Conservation (phyloP, 2,797 vertebrate species). For the Gadopsis bispinosus region DNA sequence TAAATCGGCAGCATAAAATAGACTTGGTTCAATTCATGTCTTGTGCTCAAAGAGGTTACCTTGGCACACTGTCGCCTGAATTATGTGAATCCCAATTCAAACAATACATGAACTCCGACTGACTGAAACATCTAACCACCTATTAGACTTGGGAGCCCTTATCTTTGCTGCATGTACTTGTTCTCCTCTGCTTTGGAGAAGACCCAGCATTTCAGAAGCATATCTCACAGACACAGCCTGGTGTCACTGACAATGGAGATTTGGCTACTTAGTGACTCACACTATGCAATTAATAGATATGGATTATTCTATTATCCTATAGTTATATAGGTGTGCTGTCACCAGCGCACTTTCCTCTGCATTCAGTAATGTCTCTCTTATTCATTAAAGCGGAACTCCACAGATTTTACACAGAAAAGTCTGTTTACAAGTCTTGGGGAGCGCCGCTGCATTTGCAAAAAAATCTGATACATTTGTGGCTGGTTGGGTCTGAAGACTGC, state of each 20-base stretch:
- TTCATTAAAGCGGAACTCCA: not conserved
- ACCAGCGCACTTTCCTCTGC: not conserved
- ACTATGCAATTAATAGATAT: conserved; percentile 6
- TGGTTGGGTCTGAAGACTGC: too few relatives aligned
- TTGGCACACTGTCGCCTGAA: conserved; percentile 13
- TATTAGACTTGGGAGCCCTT: not conserved
- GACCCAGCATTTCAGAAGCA: not conserved
- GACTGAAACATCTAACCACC: conserved; percentile 1
- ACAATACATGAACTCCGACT: conserved; percentile 8
- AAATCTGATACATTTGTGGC: too few relatives aligned
- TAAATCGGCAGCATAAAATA: conserved; percentile 16
- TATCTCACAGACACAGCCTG: not conserved
- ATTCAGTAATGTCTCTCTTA: not conserved
- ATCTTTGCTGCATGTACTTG: not conserved
- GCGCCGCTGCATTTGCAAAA: too few relatives aligned
- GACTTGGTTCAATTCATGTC: not conserved
- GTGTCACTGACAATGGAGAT: not conserved
- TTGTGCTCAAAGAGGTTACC: conserved; percentile 19
- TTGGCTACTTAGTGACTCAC: not conserved
- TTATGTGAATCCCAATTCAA: conserved; percentile 21
- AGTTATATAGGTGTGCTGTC: not conserved
- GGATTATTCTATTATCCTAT: conserved; percentile 1
- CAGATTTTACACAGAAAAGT: not conserved
- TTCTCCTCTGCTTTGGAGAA: not conserved
- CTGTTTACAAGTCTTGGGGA: not conserved